A percentile compares a stretch with the other conserved stretches of the same genome.
Evolutionary conservation across 1,140 invertebrate species (phyloP).

Genomic region (Polyergus mexicanus): DNA sequence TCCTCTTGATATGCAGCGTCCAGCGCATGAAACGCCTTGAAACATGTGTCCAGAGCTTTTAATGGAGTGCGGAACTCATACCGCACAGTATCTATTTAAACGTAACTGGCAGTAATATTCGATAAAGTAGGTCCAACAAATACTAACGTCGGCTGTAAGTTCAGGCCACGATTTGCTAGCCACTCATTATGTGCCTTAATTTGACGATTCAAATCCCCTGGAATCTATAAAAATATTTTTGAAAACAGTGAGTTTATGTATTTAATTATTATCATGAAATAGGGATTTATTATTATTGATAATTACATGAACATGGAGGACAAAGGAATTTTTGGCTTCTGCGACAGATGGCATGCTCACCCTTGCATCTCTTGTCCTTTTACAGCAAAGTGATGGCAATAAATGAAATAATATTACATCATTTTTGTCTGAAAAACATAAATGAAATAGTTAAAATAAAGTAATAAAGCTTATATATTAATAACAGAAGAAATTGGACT

Average conservation of each 20-base stretch:
- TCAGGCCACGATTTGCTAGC: neutral
- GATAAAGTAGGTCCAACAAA: slow-evolving; percentile 7
- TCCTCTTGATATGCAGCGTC: slow-evolving; percentile 5
- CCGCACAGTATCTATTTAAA: slow-evolving; percentile 4
- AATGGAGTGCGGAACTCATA: neutral
- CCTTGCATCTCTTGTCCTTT: neutral
- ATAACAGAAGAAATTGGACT: neutral
- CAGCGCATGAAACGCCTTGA: neutral
- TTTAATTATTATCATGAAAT: neutral
- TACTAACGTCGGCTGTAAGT: slow-evolving; percentile 7
- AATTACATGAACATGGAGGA: slow-evolving; percentile 19
- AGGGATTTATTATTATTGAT: neutral
- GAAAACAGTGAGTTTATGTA: neutral
- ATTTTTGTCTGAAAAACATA: slow-evolving; percentile 30
- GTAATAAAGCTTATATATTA: neutral
- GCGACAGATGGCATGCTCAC: neutral
- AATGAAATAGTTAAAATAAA: neutral
- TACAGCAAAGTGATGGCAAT: slow-evolving; percentile 15
- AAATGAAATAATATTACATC: slow-evolving; percentile 24
- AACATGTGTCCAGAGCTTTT: slow-evolving; percentile 18
- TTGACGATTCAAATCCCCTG: slow-evolving; percentile 20
- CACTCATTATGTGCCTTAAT: neutral
- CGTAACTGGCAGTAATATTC: slow-evolving; percentile 30
- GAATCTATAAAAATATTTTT: slow-evolving; percentile 20
- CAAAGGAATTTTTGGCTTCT: neutral